Conservation (phyloP, 2,888 invertebrate genomes). For the Helobdella robusta region DNA sequence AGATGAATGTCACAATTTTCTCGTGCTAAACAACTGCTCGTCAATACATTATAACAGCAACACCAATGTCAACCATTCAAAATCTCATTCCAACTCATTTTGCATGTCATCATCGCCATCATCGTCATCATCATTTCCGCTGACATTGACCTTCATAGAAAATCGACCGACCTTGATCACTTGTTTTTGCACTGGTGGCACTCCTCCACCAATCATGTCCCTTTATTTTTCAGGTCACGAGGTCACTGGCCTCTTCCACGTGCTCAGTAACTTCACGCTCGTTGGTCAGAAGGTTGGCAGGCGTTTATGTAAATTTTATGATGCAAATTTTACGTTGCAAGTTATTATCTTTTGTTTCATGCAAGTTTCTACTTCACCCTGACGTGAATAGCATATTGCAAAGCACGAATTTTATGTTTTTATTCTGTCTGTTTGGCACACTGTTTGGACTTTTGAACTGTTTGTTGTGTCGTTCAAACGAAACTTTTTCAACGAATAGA, state of each 20-base stretch:
- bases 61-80: too few relatives aligned
- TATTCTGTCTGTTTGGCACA: too few relatives aligned
- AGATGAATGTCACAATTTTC: too few relatives aligned
- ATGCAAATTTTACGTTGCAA: not conserved
- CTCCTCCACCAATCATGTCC: conserved; percentile 30
- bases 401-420: too few relatives aligned
- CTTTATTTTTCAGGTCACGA: conserved; percentile 27
- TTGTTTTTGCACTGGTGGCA: conserved; percentile 29
- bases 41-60: too few relatives aligned
- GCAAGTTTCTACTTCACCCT: not conserved
- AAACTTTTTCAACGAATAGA: too few relatives aligned
- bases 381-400: not conserved
- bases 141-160: conserved; percentile 28
- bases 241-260: conserved; percentile 20
- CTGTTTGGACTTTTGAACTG: too few relatives aligned
- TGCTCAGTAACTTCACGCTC: not conserved
- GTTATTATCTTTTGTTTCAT: not conserved
- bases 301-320: not conserved
- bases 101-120: conserved; percentile 1
- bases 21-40: too few relatives aligned
- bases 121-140: conserved; percentile 5
- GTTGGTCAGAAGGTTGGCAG: conserved; percentile 8
- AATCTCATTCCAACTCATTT: too few relatives aligned
- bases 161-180: conserved; percentile 26
- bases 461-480: too few relatives aligned